Base-by-base conservation (phyloP, 2,113 vertebrate species). In the Nerophis ophidion region DNA sequence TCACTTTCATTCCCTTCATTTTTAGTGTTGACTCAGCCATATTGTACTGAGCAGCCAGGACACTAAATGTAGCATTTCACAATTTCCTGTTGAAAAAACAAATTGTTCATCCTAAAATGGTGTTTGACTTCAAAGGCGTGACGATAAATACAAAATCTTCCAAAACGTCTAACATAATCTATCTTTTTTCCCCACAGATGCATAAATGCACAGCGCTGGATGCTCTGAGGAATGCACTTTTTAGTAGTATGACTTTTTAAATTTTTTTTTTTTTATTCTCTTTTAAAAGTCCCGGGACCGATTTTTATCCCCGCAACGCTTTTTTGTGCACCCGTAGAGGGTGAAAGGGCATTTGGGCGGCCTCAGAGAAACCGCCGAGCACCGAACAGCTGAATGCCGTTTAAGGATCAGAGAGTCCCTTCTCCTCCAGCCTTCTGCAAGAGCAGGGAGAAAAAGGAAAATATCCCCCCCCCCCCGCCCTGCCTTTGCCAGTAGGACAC, bases 211-310 rank as follows among this genome's bases (percentile, higher is more conserved):
- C 59, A 63, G 81, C 54, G 46, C 73, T 81, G 88, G 79, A 91
- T 84, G 90, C 87, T 92, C 82, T 82, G 89, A 84, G 76, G 89
- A 79, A 89, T 90, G 93, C 92, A 95, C 95, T 93, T 95, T 95
- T 87, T 88, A 90, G 88, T 90, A 88, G 77, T 85, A 84, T 82
- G 84, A 26, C 26, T 26, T 26, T 26, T 26, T 26, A n/a, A 87
- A 89, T 84, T 79, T 83, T 78, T 81, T 63, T 77, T 82, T 62
- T 58, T 48, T 48, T 87, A 74, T 82, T 87, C 76, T 75, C 53
- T 75, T 77, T 68, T 71, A 79, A 88, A 47, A 83, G 82, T 83
- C 90, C 91, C 92, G 90, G 90, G 91, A 92, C 89, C 79, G 71
- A 77, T 81, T 79, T 80, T 77, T 79, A 89, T 85, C 80, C 88